Evolutionary conservation across 2,797 vertebrate species (phyloP).

Genomic region (Catostomus latipinnis): DNA sequence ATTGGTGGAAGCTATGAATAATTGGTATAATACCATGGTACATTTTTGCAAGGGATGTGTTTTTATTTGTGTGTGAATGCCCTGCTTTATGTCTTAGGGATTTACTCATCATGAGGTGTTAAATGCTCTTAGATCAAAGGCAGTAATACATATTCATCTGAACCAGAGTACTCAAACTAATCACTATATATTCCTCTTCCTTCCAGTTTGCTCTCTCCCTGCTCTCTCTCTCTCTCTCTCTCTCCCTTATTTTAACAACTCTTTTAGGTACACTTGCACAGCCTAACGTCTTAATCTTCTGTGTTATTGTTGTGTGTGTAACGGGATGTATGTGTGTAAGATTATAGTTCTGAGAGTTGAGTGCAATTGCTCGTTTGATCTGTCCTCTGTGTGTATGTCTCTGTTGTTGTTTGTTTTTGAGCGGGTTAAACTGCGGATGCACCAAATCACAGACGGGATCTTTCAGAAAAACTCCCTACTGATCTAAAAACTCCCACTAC

Average conservation of each 20-base stretch:
- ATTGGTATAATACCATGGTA: neutral
- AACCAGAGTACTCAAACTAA: slow-evolving; percentile 8
- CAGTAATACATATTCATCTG: slow-evolving; percentile 28
- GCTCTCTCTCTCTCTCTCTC: neutral
- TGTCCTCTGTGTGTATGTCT: neutral
- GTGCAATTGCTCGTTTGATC: slow-evolving; percentile 38
- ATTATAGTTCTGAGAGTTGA: slow-evolving; percentile 14
- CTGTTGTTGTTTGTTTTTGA: slow-evolving; percentile 3
- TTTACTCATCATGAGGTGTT: slow-evolving; percentile 26
- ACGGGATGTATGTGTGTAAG: slow-evolving; percentile 12
- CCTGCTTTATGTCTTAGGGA: neutral
- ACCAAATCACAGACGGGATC: slow-evolving; percentile 29
- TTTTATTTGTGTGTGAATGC: too few species aligned
- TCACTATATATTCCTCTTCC: neutral
- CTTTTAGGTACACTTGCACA: neutral
- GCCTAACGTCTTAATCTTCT: neutral
- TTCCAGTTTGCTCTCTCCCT: neutral
- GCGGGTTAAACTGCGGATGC: slow-evolving; percentile 33
- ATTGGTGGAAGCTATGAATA: too few species aligned
- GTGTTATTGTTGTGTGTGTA: neutral
- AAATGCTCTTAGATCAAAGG: slow-evolving; percentile 37
- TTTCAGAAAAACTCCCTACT: slow-evolving; percentile 27
- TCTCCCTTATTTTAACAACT: slow-evolving; percentile 1
- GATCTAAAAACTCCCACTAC: slow-evolving; percentile 22
- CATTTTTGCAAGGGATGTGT: neutral